Evolutionary conservation across 2,113 vertebrate species (phyloP).

Genomic region (Meles meles): DNA sequence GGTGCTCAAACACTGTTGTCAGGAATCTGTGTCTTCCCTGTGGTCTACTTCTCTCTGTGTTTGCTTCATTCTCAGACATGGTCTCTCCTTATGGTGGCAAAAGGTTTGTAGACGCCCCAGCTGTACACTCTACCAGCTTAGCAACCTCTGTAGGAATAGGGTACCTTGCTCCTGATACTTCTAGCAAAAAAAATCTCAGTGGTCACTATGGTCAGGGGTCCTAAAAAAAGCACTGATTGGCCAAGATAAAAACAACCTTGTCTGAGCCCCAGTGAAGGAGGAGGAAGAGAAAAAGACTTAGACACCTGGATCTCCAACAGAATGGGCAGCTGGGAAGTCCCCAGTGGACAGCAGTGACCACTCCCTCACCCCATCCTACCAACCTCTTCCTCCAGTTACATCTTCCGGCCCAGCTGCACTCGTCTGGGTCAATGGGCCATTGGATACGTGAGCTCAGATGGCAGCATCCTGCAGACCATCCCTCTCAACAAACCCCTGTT

Average conservation of each 20-base stretch:
- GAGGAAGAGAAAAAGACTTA: background rate
- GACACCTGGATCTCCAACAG: background rate
- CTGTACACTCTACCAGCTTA: background rate
- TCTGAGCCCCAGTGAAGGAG: background rate
- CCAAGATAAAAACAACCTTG: background rate
- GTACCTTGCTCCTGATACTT: background rate
- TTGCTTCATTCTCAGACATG: background rate
- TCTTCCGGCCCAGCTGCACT: slow-evolving; percentile 92
- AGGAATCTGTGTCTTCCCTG: background rate
- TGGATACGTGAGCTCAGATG: slow-evolving; percentile 84
- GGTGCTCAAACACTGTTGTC: background rate
- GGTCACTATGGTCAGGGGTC: background rate
- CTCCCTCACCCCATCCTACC: background rate
- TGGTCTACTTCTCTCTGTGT: background rate
- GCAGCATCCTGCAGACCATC: slow-evolving; percentile 88
- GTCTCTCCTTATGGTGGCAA: background rate
- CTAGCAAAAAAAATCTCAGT: background rate
- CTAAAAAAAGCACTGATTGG: background rate
- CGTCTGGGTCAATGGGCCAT: slow-evolving; percentile 92
- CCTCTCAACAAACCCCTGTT: slow-evolving; percentile 85
- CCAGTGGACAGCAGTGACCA: background rate
- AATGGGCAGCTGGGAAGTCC: background rate
- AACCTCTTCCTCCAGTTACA: slow-evolving; percentile 80
- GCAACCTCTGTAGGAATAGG: background rate
- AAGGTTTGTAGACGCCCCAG: background rate